Percentiles rank a stretch among this genome's conserved stretches.
Conservation (phyloP, 2,113 vertebrate species). For the Corvus hawaiiensis region DNA sequence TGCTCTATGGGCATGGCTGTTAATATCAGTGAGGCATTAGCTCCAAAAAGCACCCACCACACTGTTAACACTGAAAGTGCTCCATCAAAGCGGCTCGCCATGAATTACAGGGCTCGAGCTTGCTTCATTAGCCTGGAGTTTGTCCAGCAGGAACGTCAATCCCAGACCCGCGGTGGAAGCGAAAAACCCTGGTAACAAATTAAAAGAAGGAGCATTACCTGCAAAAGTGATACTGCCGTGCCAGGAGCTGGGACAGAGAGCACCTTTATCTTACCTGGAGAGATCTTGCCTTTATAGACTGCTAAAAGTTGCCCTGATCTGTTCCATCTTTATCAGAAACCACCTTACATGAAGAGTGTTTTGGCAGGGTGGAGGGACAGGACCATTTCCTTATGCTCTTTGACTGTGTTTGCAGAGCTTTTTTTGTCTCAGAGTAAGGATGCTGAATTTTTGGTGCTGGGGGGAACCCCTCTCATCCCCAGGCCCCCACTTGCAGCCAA, state of each 20-base stretch:
- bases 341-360: neutral
- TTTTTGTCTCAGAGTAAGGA: neutral
- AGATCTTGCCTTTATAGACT: neutral
- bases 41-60: conserved; percentile 47
- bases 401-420: neutral
- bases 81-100: neutral
- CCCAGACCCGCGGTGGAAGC: neutral
- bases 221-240: neutral
- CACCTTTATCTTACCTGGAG: neutral
- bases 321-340: neutral
- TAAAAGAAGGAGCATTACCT: neutral
- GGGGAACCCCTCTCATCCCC: neutral
- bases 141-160: conserved; percentile 15
- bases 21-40: conserved; percentile 55
- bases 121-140: conserved; percentile 53
- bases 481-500: neutral
- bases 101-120: conserved; percentile 30
- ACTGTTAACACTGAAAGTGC: conserved; percentile 38
- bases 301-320: neutral
- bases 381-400: neutral
- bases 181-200: neutral
- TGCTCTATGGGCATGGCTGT: conserved; percentile 13
- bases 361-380: rapidly evolving
- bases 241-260: neutral
- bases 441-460: neutral